Percentiles rank a stretch among this genome's conserved stretches.
Evolutionary conservation across 2,888 invertebrate genomes (phyloP).

Genomic region (Aleiodes testaceus): DNA sequence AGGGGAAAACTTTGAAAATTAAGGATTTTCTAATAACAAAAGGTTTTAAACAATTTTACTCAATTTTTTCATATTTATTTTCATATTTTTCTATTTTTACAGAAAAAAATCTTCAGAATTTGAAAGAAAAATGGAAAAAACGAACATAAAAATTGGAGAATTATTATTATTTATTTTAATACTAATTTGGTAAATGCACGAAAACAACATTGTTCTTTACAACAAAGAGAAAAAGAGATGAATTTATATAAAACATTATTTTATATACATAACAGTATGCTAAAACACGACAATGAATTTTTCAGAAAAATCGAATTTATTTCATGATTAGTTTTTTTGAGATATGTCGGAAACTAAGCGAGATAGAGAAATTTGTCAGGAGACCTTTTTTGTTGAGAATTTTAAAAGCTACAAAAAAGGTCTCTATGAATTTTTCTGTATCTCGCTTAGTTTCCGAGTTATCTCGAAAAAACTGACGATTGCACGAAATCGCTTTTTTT

Average conservation of each 20-base stretch:
- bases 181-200: slow-evolving; percentile 3
- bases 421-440: too few species aligned
- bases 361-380: too few species aligned
- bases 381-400: too few species aligned
- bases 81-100: slow-evolving; percentile 5
- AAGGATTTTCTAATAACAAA: neutral
- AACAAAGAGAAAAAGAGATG: neutral
- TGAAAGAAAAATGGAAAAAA: neutral
- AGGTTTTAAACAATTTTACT: neutral
- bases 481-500: too few species aligned
- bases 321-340: too few species aligned
- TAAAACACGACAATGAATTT: neutral
- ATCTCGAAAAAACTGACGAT: too few species aligned
- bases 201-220: neutral
- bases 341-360: too few species aligned
- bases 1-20: too few species aligned
- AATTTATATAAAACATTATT: neutral
- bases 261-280: slow-evolving; percentile 10
- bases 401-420: too few species aligned
- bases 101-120: slow-evolving; percentile 13
- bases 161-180: neutral
- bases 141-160: neutral
- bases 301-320: too few species aligned
- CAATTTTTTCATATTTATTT: neutral
- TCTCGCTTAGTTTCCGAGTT: too few species aligned